These are phyloP conservation scores for Coptodon rendalli DNA, from an alignment of 2,113 vertebrate genomes.

Conservation along the genomic window DNA sequence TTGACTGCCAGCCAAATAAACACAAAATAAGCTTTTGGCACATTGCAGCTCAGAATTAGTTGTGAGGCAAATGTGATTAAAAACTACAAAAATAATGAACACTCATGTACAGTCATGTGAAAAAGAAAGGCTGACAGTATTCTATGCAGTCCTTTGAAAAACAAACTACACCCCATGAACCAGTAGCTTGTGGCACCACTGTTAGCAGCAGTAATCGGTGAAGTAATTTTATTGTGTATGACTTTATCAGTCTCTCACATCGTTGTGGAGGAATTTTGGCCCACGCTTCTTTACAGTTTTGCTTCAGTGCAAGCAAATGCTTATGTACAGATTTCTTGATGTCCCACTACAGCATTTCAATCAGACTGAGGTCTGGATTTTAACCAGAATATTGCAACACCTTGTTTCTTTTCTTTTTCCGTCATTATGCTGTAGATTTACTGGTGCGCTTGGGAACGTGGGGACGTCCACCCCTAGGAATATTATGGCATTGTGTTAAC, in stretches of 20 bases:
- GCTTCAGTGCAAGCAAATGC: background rate
- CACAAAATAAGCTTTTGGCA: background rate
- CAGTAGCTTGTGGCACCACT: background rate
- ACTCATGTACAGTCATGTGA: background rate
- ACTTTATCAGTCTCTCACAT: background rate
- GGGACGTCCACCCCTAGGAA: background rate
- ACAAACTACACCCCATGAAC: background rate
- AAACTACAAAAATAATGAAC: background rate
- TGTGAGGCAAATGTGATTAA: background rate
- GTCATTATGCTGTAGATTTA: background rate
- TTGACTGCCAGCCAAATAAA: background rate
- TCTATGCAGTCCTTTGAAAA: background rate
- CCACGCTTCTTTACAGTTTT: background rate
- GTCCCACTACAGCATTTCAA: background rate
- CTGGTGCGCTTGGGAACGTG: background rate
- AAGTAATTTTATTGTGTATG: background rate
- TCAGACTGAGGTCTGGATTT: background rate
- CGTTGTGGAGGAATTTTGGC: background rate
- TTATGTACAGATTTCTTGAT: background rate
- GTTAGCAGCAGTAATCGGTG: background rate
- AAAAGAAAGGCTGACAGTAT: background rate
- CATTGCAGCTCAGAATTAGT: background rate
- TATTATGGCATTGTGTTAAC: background rate
- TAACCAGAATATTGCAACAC: background rate
- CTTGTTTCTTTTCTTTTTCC: background rate